Evolutionary conservation across 2,113 vertebrate species (phyloP), one percentile per base, ranked within the genome.

Genomic region (Neolamprologus toae): DNA sequence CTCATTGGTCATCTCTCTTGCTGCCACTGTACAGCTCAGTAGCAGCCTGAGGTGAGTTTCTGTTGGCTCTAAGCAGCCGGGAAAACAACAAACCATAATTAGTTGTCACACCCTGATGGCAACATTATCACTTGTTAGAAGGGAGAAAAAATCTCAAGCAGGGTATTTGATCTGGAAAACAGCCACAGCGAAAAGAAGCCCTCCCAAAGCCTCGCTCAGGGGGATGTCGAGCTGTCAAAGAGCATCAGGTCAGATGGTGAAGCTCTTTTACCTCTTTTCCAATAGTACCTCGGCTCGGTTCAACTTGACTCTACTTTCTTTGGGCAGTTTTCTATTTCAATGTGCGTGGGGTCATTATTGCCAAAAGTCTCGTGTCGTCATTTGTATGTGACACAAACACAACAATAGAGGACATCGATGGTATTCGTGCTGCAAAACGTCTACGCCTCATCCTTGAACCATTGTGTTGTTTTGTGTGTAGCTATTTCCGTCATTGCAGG

Each of bases 101-200:
- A 53, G 19, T 85, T 83, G 55, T 90, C 86, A 80, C 87, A 89
- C 89, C 82, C 78, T 17, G 49, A 63, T 7, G 35, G 35, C 82
- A 49, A 79, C 73, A 55, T 88, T 91, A 85, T 89, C 88, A 35
- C 86, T 86, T 82, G 47, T 71, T 80, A 33, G 59, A 81, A 84
- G 57, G 63, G 45, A 51, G 17, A 54, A 37, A 54, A 37, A 85
- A 87, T 81, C 55, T 80, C n/a, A 19, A 28, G 45, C 23, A 28
- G 6, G 45, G 12, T 9, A 7, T 83, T 55, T 84, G 21, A 16
- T 87, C 66, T 82, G 53, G 53, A 68, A 55, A 87, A 84, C 47
- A 23, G 53, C 17, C 26, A 8, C 80, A 73, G 57, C 19, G 4
- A 7, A 35, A 45, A 79, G 55, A 33, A 21, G 26, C 8, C 37